Base-by-base conservation (phyloP, 2,888 invertebrate genomes). In the Carabus problematicus region DNA sequence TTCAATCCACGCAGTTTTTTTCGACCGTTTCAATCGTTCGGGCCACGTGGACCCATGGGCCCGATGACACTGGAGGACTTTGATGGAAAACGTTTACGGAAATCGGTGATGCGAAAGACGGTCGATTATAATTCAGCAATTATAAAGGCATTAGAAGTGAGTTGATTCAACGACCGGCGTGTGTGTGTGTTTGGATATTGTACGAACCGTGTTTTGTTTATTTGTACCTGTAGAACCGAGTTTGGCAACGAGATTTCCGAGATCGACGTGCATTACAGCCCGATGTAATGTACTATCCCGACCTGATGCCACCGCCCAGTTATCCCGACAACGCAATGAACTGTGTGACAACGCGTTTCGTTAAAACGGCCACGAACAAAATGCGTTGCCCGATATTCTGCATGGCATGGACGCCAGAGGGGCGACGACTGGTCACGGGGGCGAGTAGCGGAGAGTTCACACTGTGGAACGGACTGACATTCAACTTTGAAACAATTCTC, bases 401-500 rank as follows among this genome's bases (percentile, higher is more conserved):
- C 76, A 91, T 99, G 80, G 95, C 97, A 11, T 99, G 99, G 99
- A 99, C 99, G 6, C 99, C 99, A 0, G 99, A 99, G 84, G 99
- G 99, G 11, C 88, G 99, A 73, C 89, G 99, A 74, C 85, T 99
- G 71, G 95, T 99, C 6, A 99, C 99, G 1, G 99, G 99, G 8
- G 98, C 99, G 18, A 98, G 98, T 39, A 98, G 98, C 67, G 99
- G 99, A 54, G 99, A 99, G 84, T 99, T 99, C 79, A 99, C 99
- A 0, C 85, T 99, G 2, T 99, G 99, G 99, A 99, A 99, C 86
- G 99, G 99, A 40, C 87, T 99, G 39, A 99, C 98, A n/a, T 99
- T 99, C 83, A 99, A 99, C 85, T 99, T 99, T 85, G 99, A 99
- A 86, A 99, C 99, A n/a, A 99, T 99, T 81, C 86, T 99, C 59